phyloP scores from a whole-genome alignment of 2,888 invertebrate genomes.

The Lycocerus yunnanus region DNA sequence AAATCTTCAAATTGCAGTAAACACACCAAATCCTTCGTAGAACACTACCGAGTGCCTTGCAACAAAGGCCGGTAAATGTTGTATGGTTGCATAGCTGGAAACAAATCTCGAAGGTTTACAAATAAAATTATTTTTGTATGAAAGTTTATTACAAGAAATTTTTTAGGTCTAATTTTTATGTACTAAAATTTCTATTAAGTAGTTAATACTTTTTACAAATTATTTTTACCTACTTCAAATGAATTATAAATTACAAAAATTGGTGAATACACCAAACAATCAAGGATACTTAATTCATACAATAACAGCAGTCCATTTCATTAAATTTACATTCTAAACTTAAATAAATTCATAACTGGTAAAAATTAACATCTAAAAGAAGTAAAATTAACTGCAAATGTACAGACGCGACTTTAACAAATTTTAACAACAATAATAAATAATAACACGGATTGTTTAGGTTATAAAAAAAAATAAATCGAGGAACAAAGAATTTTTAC shows the following conservation, averaged over 20 bases:
- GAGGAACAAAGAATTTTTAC: not conserved
- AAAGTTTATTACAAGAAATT: slow-evolving; percentile 4
- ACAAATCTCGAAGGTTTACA: not conserved
- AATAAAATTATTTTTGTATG: not conserved
- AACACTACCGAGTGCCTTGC: too few relatives aligned
- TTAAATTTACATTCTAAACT: not conserved
- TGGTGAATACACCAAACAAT: not conserved
- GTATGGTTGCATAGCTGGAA: too few relatives aligned
- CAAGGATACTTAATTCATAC: not conserved
- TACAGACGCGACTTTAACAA: not conserved
- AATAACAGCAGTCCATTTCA: not conserved
- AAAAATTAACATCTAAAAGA: not conserved
- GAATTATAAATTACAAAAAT: not conserved
- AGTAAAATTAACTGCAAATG: not conserved
- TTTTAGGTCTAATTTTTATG: not conserved
- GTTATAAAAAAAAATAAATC: not conserved
- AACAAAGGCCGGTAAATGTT: too few relatives aligned
- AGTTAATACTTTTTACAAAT: not conserved
- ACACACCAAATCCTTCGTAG: too few relatives aligned
- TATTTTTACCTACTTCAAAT: not conserved
- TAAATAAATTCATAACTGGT: not conserved
- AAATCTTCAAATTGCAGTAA: too few relatives aligned
- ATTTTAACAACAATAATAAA: not conserved
- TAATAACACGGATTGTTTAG: not conserved
- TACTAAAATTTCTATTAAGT: not conserved